phyloP scores from a whole-genome alignment of 35 echinoderm and acorn worm species.

The Chiridota heheva region DNA sequence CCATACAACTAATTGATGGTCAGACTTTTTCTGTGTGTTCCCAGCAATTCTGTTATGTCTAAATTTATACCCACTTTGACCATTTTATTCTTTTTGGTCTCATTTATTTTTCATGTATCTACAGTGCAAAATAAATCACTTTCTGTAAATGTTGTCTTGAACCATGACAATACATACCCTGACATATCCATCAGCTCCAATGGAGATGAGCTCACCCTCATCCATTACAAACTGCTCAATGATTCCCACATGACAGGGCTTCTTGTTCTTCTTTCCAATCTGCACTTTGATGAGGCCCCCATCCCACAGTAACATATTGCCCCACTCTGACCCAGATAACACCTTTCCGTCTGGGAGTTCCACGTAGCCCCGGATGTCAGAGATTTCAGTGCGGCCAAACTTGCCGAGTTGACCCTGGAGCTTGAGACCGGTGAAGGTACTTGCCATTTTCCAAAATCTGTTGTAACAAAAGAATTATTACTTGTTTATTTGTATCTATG shows the following conservation, averaged over 20 bases:
- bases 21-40: no score
- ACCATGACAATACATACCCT: slow-evolving; percentile 65
- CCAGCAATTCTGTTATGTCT: no score
- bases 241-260: slow-evolving; percentile 71
- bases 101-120: no score
- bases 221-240: slow-evolving; percentile 99
- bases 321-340: slow-evolving; percentile 91
- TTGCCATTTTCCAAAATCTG: slow-evolving; percentile 99
- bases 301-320: slow-evolving; percentile 98
- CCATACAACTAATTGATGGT: no score
- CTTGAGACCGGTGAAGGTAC: slow-evolving; percentile 94
- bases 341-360: slow-evolving; percentile 97
- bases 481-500: no score
- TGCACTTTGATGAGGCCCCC: slow-evolving; percentile 89
- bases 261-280: slow-evolving; percentile 84
- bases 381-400: slow-evolving; percentile 98
- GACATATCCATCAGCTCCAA: slow-evolving; percentile 95
- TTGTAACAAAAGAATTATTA: not conserved
- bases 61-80: no score
- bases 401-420: slow-evolving; percentile 93
- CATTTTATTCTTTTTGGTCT: no score
- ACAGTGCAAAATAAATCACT: no score
- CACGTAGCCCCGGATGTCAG: slow-evolving; percentile 93
- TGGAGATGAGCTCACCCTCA: slow-evolving; percentile 92
- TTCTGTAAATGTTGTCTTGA: no score